Base-by-base conservation (phyloP, 2,888 invertebrate genomes). In the Andrena bicolor region DNA sequence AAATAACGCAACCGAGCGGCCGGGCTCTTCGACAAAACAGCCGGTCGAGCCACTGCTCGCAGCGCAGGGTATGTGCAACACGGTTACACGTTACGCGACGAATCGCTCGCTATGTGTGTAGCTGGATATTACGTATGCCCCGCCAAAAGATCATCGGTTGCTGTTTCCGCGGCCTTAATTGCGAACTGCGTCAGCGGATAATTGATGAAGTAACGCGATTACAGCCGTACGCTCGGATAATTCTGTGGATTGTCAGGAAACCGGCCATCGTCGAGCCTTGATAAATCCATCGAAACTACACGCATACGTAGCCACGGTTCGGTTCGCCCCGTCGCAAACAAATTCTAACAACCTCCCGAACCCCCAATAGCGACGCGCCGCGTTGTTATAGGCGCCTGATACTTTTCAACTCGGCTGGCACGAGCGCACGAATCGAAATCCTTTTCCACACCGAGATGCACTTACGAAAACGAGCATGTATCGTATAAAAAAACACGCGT, bases 201-300 rank as follows among this genome's bases (percentile, higher is more conserved):
- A 91, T 90, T 89, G 89, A 89, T 86, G 86, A 88, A 87, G 86
- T 90, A 89, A 90, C 84, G 77, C 83, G 89, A 90, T 90, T 90
- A 90, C 86, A 13, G 56, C 83, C 72, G 84, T 78, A 76, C 80
- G 84, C 70, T 74, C 80, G 77, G 83, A 85, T 86, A 85, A 86
- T 86, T 88, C 87, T 64, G 73, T 69, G 85, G 88, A 88, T 90
- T 89, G 89, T 89, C 88, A 85, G 85, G 83, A 86, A 80, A 86
- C 85, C 84, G 82, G 77, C 80, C 71, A 79, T 74, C 74, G 73
- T 56, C 60, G 71, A 76, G 58, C 74, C 82, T 79, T 76, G 73
- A 82, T 84, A 82, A 56, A 85, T 85, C 85, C 82, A 85, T 85
- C 76, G 85, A 66, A 74, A 80, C 71, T 73, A 72, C 80, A 63